Conservation (phyloP, 2,797 vertebrate species). For the Gallinago nigripennis region DNA sequence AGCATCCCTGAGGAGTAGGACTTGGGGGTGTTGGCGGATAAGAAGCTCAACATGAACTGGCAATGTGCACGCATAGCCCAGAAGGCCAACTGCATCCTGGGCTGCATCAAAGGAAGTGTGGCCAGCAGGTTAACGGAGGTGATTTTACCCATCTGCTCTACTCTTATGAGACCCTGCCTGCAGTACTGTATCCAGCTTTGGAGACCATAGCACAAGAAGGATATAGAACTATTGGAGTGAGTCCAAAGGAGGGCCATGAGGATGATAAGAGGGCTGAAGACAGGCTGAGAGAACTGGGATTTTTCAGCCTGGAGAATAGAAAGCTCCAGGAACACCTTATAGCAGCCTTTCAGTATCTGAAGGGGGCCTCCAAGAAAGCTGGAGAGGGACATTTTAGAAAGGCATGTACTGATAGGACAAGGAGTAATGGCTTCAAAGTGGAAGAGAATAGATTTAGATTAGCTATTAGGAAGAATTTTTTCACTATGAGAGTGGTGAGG, state of each 20-base stretch:
- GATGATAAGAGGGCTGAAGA: background rate
- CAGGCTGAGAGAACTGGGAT: background rate
- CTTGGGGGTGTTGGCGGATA: background rate
- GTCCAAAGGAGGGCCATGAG: background rate
- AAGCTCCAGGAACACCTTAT: background rate
- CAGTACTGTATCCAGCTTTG: background rate
- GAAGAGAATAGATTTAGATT: background rate
- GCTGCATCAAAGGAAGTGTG: background rate
- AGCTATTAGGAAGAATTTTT: background rate
- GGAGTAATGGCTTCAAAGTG: background rate
- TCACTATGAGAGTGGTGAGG: background rate
- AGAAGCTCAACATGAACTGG: background rate
- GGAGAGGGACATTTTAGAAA: background rate
- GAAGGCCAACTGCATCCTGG: background rate
- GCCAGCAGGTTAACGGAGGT: background rate
- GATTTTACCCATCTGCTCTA: background rate
- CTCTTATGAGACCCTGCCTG: background rate
- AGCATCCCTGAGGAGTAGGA: background rate
- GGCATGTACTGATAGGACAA: background rate
- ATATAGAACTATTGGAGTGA: background rate
- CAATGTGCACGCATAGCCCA: background rate
- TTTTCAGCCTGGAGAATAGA: background rate
- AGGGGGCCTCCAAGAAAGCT: background rate
- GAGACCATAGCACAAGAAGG: background rate
- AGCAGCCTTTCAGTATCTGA: background rate